Evolutionary conservation across 2,888 invertebrate species (phyloP), one percentile per base, ranked within the genome.

Genomic region (Ferdinandea cuprea): DNA sequence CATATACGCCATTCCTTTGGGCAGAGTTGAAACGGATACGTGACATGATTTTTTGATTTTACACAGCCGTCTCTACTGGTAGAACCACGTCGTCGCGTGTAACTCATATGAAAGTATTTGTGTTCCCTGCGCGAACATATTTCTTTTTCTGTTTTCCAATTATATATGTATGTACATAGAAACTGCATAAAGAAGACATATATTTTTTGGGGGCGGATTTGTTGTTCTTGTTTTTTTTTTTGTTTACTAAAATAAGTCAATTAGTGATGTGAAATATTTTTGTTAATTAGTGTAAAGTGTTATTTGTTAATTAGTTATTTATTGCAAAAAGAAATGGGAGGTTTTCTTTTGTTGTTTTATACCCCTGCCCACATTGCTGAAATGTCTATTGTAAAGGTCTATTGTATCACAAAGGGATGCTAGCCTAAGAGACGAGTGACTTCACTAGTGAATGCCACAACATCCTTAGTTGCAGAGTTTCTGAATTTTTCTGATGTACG

Each of bases 31-130:
- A 81, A 81, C 72, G 72, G 61, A 78, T 68, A 83, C 83, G 83
- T 83, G 83, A 83, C 78, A 73, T 48, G 83, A 50, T 54, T 83
- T 78, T 54, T 63, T 78, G 78, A 83, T 83, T 83, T 83, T 37
- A 4, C 52, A 30, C 50, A 56, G 32, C n/a, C n/a, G n/a, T n/a
- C n/a, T 11, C 25, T 11, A 46, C 37, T 15, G 13, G 59, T 46
- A 61, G n/a, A n/a, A n/a, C n/a, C n/a, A n/a, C n/a, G 11, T 59
- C 59, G 68, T 59, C 61, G 30, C 61, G 46, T 73, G 68, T 58
- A 61, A 42, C 65, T 68, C 68, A 56, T 73, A 68, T 79, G 73
- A 56, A 46, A 73, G 72, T 46, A 79, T 73, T 79, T 46, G 65
- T 63, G 80, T 50, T 65, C 58, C 56, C 28, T 63, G 59, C 35